Evolutionary conservation across 2,888 invertebrate species (phyloP).

Genomic region (Oscheius sp.): DNA sequence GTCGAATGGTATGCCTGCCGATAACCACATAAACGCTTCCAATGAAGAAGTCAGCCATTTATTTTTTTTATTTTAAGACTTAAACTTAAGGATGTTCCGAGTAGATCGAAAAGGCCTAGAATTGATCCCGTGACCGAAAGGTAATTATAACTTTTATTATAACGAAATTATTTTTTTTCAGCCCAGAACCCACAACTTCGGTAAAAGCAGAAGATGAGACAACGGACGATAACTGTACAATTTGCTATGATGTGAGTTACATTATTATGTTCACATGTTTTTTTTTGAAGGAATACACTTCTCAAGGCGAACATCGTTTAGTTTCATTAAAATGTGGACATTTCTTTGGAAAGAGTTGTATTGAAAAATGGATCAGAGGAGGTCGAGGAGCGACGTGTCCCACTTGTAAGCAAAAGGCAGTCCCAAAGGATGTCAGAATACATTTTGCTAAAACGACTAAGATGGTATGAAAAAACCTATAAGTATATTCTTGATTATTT

Average conservation of each 20-base stretch:
- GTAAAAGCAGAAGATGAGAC: constrained; percentile 21
- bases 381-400: constrained; percentile 73
- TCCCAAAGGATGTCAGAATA: constrained; percentile 73
- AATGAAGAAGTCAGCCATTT: background rate
- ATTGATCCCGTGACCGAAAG: too few species aligned
- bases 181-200: background rate
- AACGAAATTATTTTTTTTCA: background rate
- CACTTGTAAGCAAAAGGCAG: constrained; percentile 74
- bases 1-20: too few species aligned
- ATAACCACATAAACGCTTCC: too few species aligned
- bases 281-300: constrained; percentile 76
- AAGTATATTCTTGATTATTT: background rate
- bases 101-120: background rate
- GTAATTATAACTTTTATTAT: background rate
- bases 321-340: constrained; percentile 92
- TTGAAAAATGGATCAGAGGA: constrained; percentile 74
- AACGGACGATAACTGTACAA: constrained; percentile 37
- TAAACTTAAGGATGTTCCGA: background rate
- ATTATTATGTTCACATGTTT: background rate
- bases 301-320: constrained; percentile 86
- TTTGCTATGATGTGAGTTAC: constrained; percentile 39
- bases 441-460: constrained; percentile 61
- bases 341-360: constrained; percentile 82
- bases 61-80: background rate
- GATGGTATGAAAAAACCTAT: constrained; percentile 25